A percentile compares a stretch with the other conserved stretches of the same genome.
Evolutionary conservation across 2,113 vertebrate genomes (phyloP).

Genomic region (Pongo abelii): DNA sequence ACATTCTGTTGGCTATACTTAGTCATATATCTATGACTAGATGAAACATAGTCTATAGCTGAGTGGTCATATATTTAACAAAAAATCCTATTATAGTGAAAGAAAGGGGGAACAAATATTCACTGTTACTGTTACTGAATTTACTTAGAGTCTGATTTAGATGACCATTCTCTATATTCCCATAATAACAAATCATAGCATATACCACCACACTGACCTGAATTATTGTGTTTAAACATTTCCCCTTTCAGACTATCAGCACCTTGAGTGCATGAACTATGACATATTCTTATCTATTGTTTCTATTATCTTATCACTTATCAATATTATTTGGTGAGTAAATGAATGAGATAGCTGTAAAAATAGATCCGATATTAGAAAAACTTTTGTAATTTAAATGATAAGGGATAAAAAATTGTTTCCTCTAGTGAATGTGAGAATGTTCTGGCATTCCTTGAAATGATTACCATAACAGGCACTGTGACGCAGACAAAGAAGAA

Average conservation of each 20-base stretch:
- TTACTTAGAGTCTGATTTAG: not conserved
- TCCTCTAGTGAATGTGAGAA: not conserved
- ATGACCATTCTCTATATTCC: not conserved
- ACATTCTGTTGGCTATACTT: not conserved
- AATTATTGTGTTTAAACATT: constrained; percentile 23
- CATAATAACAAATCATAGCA: not conserved
- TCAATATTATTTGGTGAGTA: not conserved
- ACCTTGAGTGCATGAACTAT: not conserved
- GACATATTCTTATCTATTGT: not conserved
- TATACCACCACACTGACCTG: not conserved
- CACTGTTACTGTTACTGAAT: not conserved
- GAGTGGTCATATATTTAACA: not conserved
- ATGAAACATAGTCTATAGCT: not conserved
- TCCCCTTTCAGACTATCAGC: not conserved
- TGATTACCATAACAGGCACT: not conserved
- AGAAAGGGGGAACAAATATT: not conserved
- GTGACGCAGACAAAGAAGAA: not conserved
- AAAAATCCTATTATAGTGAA: not conserved
- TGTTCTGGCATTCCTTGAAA: not conserved
- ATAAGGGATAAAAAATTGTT: not conserved
- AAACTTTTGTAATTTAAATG: not conserved
- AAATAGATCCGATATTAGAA: not conserved
- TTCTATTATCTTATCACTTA: not conserved
- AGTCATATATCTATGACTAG: not conserved
- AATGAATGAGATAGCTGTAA: not conserved